Evolutionary conservation across 2,113 vertebrate genomes (phyloP), one percentile per base, ranked within the genome.

Genomic region (Hirundichthys speculiger): DNA sequence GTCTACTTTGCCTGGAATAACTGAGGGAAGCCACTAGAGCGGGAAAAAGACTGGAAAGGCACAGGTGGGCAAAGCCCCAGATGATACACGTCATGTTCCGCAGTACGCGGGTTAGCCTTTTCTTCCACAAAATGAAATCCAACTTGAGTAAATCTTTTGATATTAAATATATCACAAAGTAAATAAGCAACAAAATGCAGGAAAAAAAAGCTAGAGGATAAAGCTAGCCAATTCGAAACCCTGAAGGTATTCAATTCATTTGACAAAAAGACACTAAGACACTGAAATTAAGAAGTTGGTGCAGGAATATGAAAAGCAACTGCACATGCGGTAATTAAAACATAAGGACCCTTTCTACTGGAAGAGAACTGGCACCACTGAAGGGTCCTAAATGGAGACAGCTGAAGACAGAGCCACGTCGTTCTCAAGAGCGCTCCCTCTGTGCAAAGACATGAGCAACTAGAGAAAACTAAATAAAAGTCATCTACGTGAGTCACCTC

Each of bases 321-420:
- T 59, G 47, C 41, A 71, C 48, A 82, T 2, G 80, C 66, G 77
- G 84, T 82, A 81, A 80, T 82, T 75, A n/a, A n/a, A n/a, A 69
- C 3, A 15, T 73, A 57, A 34, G 65, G 49, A 61, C 55, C 64
- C 47, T 41, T 82, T 77, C 73, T 75, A 66, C 30, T 72, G 67
- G 42, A 63, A 27, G 34, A 20, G 45, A 39, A 71, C 54, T 42
- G 64, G 21, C 13, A 22, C 16, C 63, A 62, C n/a, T n/a, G n/a
- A n/a, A n/a, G n/a, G n/a, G n/a, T n/a, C n/a, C n/a, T n/a, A n/a
- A n/a, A n/a, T n/a, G n/a, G n/a, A n/a, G n/a, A n/a, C n/a, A 81
- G 65, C 66, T 77, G 63, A 66, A 52, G 64, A 56, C 55, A 47
- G 75, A 80, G 57, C n/a, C n/a, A 79, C 51, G 4, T 67, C 25